Evolutionary conservation across 2,888 invertebrate genomes (phyloP), one percentile per base, ranked within the genome.

Genomic region (Limulus polyphemus): DNA sequence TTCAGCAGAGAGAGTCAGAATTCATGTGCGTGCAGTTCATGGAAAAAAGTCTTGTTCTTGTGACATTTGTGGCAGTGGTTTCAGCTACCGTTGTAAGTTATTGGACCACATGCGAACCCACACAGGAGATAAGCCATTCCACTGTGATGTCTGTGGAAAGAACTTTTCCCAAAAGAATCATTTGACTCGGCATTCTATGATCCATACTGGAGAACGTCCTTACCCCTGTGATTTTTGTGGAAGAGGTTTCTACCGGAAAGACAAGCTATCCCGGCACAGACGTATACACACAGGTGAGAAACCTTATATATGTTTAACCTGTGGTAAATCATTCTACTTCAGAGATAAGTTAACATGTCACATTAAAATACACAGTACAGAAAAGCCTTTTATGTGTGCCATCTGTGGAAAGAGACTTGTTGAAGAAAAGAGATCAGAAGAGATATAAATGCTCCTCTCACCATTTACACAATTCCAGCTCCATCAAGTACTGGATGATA

Each of bases 81-180:
- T 70, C 57, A 69, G 70, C 61, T 70, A 70, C 60, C 67, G 69
- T 32, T 70, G 70, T 60, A 70, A 70, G 62, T 62, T 70, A 47
- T 59, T 70, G 16, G 70, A 70, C 58, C 70, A 70, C 56, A 70
- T 70, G 70, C 55, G 70, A 55, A 70, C 70, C 49, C 70, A 70
- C 54, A 70, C 70, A 32, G 70, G 70, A 52, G 70, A 70, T 55
- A 69, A 70, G 61, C 70, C 70, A 55, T 70, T 70, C 61, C 68
- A 69, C 52, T 70, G 70, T 63, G 70, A 70, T 49, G 67, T 69
- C 16, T 70, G 70, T 64, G 70, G 70, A 11, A 65, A 69, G 13
- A 67, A 67, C 55, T 70, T 70, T 55, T 70, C 70, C 14, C 70
- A 70, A 59, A 70, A 70, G 61, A 70, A 70, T 58, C 70, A 70